Percentiles rank a stretch among this genome's conserved stretches.
Evolutionary conservation across 1,140 invertebrate species (phyloP).

Genomic region (Aphidius gifuensis): DNA sequence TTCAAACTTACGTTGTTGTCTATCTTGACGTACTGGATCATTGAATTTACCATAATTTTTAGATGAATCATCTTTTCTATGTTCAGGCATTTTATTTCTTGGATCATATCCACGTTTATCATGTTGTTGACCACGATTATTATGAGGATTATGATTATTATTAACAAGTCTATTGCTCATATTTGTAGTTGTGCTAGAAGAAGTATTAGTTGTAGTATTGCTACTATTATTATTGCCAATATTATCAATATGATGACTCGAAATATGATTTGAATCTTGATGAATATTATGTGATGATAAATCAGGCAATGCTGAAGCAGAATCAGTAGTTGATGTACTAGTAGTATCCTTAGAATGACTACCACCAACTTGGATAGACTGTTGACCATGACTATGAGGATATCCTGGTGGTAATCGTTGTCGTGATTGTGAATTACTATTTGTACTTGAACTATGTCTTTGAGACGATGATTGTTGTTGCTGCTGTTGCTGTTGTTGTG

Average conservation of each 20-base stretch:
- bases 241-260: constrained; percentile 31
- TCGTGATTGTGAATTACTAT: constrained; percentile 32
- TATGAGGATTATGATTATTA: constrained; percentile 19
- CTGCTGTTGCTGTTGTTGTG: constrained; percentile 34
- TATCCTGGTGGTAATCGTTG: background rate
- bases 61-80: constrained; percentile 38
- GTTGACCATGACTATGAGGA: constrained; percentile 7
- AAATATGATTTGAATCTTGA: constrained; percentile 7
- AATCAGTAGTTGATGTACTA: background rate
- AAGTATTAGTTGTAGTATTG: constrained; percentile 30
- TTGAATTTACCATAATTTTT: constrained; percentile 41
- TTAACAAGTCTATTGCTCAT: constrained; percentile 19
- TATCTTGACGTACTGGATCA: constrained; percentile 33
- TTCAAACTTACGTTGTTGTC: constrained; percentile 37
- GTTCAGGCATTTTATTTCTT: constrained; percentile 36
- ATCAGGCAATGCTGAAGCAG: background rate
- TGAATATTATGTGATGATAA: constrained; percentile 5
- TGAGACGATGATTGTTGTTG: background rate
- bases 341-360: no score
- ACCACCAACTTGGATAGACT: no score
- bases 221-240: constrained; percentile 25
- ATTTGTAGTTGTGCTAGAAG: constrained; percentile 4
- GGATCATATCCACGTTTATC: constrained; percentile 37
- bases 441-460: background rate
- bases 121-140: constrained; percentile 32